Evolutionary conservation across 2,797 vertebrate species (phyloP).

Genomic region (Megaceryle alcyon): DNA sequence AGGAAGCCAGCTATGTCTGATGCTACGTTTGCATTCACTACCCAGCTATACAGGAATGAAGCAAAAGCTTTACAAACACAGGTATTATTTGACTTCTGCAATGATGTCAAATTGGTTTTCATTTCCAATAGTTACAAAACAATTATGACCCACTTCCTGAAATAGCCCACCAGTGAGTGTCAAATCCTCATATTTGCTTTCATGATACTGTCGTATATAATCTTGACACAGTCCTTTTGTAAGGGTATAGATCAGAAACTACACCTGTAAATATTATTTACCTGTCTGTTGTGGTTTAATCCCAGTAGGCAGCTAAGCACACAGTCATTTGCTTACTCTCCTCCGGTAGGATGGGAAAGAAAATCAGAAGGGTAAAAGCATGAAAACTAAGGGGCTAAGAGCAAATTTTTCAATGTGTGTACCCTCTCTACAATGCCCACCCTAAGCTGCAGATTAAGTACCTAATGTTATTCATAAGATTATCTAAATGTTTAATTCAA

Average conservation of each 20-base stretch:
- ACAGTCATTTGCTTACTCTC: rapidly evolving
- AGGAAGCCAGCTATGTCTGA: constrained; percentile 39
- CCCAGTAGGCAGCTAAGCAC: not conserved
- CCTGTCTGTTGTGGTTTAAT: not conserved
- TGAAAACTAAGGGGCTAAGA: not conserved
- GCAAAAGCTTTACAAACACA: constrained; percentile 72
- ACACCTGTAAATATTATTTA: not conserved
- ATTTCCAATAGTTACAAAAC: not conserved
- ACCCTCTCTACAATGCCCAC: not conserved
- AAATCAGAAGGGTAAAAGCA: not conserved
- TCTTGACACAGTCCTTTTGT: not conserved
- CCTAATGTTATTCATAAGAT: not conserved
- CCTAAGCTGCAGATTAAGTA: not conserved
- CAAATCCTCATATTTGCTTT: not conserved
- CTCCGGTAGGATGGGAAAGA: not conserved
- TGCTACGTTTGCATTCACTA: constrained; percentile 30
- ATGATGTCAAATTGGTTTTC: not conserved
- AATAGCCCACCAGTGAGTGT: not conserved
- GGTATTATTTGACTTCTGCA: constrained; percentile 72
- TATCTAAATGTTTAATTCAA: not conserved
- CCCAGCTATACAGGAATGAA: not conserved
- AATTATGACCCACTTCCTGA: not conserved
- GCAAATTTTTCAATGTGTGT: not conserved
- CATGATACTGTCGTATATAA: not conserved
- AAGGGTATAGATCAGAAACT: not conserved